Base-by-base conservation (phyloP, 1,140 invertebrate genomes). In the Pogonognathellus flavescens region DNA sequence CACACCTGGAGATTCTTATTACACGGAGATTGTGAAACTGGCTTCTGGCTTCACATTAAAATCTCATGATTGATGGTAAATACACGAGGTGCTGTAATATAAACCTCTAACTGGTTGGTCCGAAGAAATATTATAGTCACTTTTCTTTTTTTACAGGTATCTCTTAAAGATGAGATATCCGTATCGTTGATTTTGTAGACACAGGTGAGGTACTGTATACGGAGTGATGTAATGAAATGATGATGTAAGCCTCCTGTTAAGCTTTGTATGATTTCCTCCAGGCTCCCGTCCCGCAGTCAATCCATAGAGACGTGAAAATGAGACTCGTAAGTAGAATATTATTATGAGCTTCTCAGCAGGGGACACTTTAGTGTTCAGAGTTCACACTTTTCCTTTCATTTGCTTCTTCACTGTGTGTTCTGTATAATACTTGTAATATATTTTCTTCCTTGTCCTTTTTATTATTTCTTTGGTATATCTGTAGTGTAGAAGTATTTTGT, bases 241-340 rank as follows among this genome's bases (percentile, higher is more conserved):
- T 55, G 53, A 55, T 41, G 16, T 55, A 55, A 11, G 11, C 16
- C 11, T 55, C 16, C 53, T 16, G 53, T 62, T 62, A 62, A 20
- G 16, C 59, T 10, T n/a, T 20, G 14, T 20, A 49, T 18, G 13
- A 31, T 76, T 25, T 41, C 70, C 70, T 76, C 70, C 31, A 76
- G 70, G 70, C 70, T 76, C 20, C 62, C 62, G 62, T 41, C 70
- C 41, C 25, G 41, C 70, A 76, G 70, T 76, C 41, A 76, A 76
- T 76, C 70, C 70, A 76, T 76, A 76, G 41, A 50, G 70, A 76
- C 49, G 70, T 76, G 70, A 76, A 76, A 76, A 76, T 76, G 70
- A 76, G 70, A 76, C 22, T 76, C 25, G 13, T 31, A 76, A 76
- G 70, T 66, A 49, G 31, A 31, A 41, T 76, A 49, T 76, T 76